Evolutionary conservation across 2,797 vertebrate species (phyloP).

Genomic region (Lepilemur septentrionalis): DNA sequence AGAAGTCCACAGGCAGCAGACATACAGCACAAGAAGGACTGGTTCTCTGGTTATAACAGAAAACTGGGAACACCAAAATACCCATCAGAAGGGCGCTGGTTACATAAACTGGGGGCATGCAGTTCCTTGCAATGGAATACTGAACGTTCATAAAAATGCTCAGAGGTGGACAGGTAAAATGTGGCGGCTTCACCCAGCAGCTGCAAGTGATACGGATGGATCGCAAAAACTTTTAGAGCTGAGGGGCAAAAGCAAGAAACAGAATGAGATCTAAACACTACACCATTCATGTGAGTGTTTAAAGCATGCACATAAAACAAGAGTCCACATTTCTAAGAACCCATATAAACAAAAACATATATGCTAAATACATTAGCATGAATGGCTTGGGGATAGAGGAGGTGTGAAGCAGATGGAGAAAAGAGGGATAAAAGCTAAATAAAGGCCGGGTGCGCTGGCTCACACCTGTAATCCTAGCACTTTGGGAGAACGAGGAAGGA

Average conservation of each 20-base stretch:
- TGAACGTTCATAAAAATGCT: background rate
- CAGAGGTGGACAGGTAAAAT: background rate
- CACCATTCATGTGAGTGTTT: fast-evolving
- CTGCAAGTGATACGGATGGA: background rate
- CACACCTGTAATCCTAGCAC: background rate
- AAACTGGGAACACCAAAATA: background rate
- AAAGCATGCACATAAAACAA: background rate
- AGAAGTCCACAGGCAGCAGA: background rate
- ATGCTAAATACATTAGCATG: background rate
- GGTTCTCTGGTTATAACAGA: background rate
- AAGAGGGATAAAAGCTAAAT: background rate
- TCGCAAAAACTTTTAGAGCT: background rate
- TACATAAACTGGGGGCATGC: background rate
- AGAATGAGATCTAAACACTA: background rate
- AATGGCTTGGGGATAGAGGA: background rate
- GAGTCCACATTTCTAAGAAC: background rate
- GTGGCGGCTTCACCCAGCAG: background rate
- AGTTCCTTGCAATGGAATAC: background rate
- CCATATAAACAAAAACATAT: background rate
- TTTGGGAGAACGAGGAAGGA: background rate
- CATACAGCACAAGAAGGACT: background rate
- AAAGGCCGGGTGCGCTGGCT: fast-evolving
- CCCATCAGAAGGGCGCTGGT: background rate
- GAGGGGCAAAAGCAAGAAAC: background rate
- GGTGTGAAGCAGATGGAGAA: background rate